Evolutionary conservation across 2,888 invertebrate species (phyloP).

Genomic region (Cepaea hortensis): DNA sequence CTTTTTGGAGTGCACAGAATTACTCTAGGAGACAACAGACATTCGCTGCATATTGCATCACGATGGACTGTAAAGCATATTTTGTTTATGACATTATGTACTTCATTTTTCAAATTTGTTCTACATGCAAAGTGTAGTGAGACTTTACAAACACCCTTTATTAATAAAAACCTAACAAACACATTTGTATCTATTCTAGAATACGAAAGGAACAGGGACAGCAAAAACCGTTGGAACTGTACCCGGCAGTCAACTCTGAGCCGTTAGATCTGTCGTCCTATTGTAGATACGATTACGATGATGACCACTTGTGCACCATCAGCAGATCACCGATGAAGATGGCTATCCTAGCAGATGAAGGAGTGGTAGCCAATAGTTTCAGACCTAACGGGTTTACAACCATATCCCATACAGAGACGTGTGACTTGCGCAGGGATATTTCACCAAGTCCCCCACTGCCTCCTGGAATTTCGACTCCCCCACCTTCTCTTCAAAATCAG

Average conservation of each 20-base stretch:
- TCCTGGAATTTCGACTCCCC: slow-evolving; percentile 26
- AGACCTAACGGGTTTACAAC: slow-evolving; percentile 51
- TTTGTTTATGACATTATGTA: too few species aligned
- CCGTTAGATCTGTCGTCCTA: slow-evolving; percentile 62
- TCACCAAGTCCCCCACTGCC: slow-evolving; percentile 44
- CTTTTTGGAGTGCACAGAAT: too few species aligned
- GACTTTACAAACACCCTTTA: too few species aligned
- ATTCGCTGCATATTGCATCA: too few species aligned
- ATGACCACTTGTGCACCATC: slow-evolving; percentile 68
- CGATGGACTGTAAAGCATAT: too few species aligned
- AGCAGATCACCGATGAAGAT: slow-evolving; percentile 68
- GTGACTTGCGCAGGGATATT: slow-evolving; percentile 6
- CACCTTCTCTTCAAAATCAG: slow-evolving; percentile 39
- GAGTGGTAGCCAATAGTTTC: slow-evolving; percentile 37
- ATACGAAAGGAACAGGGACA: slow-evolving; percentile 23
- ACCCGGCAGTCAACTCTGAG: slow-evolving; percentile 60
- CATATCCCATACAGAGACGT: slow-evolving; percentile 39
- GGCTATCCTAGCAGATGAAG: slow-evolving; percentile 62
- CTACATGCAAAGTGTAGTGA: too few species aligned
- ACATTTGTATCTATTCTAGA: neutral
- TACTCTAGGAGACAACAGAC: too few species aligned
- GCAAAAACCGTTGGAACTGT: slow-evolving; percentile 47
- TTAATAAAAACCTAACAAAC: neutral
- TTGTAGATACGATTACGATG: slow-evolving; percentile 67
- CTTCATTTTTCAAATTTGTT: too few species aligned